Evolutionary conservation across 2,113 vertebrate species (phyloP).

Genomic region (Passer domesticus): DNA sequence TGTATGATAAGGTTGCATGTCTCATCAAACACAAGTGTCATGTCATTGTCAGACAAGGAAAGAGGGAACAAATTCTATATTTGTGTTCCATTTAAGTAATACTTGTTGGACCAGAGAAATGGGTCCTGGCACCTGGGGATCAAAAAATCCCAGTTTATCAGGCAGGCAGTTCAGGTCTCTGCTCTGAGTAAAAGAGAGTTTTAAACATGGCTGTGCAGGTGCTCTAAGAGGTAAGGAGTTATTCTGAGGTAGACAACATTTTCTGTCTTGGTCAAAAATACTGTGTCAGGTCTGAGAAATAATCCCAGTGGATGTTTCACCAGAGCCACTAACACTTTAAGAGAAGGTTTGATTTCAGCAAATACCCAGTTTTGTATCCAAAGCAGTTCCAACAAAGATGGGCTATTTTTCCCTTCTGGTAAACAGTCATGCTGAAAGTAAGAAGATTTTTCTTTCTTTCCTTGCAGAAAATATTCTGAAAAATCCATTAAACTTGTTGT

Average conservation of each 20-base stretch:
- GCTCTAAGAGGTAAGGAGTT: neutral
- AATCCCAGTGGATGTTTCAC: neutral
- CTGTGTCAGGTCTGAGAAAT: neutral
- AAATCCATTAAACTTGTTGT: neutral
- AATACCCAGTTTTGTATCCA: neutral
- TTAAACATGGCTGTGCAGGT: neutral
- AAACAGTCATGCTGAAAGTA: neutral
- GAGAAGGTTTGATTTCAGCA: neutral
- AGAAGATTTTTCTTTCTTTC: neutral
- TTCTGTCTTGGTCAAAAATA: neutral
- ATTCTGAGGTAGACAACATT: neutral
- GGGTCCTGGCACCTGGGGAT: neutral
- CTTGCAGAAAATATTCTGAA: neutral
- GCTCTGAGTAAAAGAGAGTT: neutral
- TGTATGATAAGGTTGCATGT: neutral
- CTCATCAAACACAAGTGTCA: neutral
- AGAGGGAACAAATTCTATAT: neutral
- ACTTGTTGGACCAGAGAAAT: neutral
- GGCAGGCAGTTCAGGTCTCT: neutral
- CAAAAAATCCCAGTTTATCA: neutral
- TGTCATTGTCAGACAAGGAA: neutral
- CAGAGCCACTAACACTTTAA: neutral
- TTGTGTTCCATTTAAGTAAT: neutral
- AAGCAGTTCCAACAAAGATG: neutral
- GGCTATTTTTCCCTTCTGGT: neutral